Base-by-base conservation (phyloP, 2,797 vertebrate species). In the Phrynocephalus forsythii region DNA sequence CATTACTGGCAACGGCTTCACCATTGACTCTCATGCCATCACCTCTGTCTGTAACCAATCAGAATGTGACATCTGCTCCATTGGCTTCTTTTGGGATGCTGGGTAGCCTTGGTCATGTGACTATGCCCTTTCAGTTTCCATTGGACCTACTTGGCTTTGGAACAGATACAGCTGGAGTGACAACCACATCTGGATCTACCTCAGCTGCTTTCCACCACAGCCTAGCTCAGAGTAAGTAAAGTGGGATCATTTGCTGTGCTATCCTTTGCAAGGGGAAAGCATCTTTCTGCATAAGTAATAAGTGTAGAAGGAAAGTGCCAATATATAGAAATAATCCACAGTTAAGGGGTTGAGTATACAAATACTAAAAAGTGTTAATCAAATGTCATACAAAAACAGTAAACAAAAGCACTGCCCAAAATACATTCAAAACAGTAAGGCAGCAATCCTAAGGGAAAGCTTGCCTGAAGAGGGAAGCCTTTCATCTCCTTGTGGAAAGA, bases 41-140 rank as follows among this genome's bases (percentile, higher is more conserved):
- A 94, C 97, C 96, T 85, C 95, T 97, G 94, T 97, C 97, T 95
- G 97, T 97, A 96, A 97, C 97, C 93, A 97, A 95, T 96, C 97
- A 97, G 95, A 97, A 96, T 10, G 96, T 97, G 95, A 94, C 96
- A 0, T 93, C 96, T 90, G 85, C 95, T 85, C 94, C 96, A 73
- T 93, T 97, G 89, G 94, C 95, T 97, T 98, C 84, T 93, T 99
- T 98, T 87, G 98, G 98, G 95, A 98, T 99, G 98, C 96, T 99
- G 95, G 98, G 98, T 90, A 98, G 98, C 87, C 97, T 99, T 96
- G 98, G 99, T 95, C 98, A 98, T 66, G 98, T 98, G 83, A 98
- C 98, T 81, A 96, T 99, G 95, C 98, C 98, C 95, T 99, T 99
- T 97, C 98, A 98, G 97, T 99, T 98, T 96, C 98, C 98, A 91